Conservation (phyloP, 2,888 invertebrate species). For the Spialia ferax region DNA sequence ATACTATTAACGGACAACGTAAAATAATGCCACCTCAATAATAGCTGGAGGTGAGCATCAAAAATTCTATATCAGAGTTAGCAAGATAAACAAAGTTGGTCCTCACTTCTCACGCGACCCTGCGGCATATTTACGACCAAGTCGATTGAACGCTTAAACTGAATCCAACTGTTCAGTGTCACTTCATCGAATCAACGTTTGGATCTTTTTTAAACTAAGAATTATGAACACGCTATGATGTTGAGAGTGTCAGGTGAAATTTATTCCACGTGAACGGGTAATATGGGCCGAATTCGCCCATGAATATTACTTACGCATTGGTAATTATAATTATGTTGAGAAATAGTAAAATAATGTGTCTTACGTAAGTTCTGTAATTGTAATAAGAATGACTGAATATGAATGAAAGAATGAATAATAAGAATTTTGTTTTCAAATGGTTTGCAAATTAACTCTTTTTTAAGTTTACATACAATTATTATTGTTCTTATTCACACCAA, state of each 20-base stretch:
- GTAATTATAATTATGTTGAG: no score
- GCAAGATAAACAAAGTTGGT: conserved; percentile 47
- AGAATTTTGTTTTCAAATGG: no score
- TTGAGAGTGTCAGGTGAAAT: conserved; percentile 5
- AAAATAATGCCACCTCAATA: conserved; percentile 29
- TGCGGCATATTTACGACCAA: conserved; percentile 46
- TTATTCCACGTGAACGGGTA: neutral
- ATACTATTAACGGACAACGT: no score
- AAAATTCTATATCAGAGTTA: conserved; percentile 44
- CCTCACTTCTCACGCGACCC: conserved; percentile 59
- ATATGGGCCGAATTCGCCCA: conserved; percentile 37
- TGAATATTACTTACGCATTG: no score
- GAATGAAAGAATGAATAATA: no score
- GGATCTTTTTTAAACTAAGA: conserved; percentile 45
- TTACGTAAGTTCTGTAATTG: neutral
- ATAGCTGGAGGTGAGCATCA: conserved; percentile 43
- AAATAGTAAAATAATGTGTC: no score
- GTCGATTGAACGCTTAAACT: conserved; percentile 54
- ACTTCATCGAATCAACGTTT: conserved; percentile 58
- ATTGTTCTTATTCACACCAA: no score
- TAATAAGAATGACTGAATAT: no score
- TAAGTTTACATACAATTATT: no score
- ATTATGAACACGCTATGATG: conserved; percentile 26
- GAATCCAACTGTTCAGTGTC: conserved; percentile 61
- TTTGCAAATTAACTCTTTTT: no score